Percentiles rank a stretch among this genome's conserved stretches.
These are phyloP conservation scores for Gavia stellata DNA, from an alignment of 2,113 vertebrate species.

Conservation along the genomic window DNA sequence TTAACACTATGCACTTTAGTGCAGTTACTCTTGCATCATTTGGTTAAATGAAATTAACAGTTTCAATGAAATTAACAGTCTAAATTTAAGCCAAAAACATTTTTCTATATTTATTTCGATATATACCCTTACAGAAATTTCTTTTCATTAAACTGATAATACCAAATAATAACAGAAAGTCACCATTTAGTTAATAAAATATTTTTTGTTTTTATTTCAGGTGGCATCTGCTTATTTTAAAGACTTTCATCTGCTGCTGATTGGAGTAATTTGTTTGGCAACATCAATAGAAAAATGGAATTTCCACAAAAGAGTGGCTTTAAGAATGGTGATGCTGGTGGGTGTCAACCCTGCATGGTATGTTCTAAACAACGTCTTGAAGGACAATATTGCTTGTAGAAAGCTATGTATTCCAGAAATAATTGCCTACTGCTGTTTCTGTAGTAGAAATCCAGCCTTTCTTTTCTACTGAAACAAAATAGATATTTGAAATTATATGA, in stretches of 20 bases:
- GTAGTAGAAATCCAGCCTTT: neutral
- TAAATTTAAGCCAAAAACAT: neutral
- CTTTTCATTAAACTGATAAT: neutral
- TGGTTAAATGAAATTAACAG: neutral
- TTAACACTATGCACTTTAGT: neutral
- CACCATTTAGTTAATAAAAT: neutral
- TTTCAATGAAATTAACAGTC: neutral
- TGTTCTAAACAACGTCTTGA: constrained; percentile 9
- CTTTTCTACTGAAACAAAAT: constrained; percentile 2
- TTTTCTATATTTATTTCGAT: neutral
- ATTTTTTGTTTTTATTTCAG: constrained; percentile 65
- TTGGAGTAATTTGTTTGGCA: constrained; percentile 89
- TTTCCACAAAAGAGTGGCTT: constrained; percentile 88
- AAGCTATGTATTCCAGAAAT: neutral
- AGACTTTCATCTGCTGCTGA: constrained; percentile 89
- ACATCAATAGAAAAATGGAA: constrained; percentile 94
- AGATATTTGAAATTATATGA: neutral
- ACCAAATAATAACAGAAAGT: neutral
- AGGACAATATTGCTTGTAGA: neutral
- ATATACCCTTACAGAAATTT: neutral
- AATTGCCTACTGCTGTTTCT: neutral
- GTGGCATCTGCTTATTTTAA: constrained; percentile 89
- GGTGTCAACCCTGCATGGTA: constrained; percentile 90
- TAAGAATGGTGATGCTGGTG: constrained; percentile 86
- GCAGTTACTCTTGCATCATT: neutral